Percentiles rank a stretch among this genome's conserved stretches.
These are phyloP conservation scores for Erpornis zantholeuca DNA, from an alignment of 2,113 vertebrate species.

Conservation along the genomic window DNA sequence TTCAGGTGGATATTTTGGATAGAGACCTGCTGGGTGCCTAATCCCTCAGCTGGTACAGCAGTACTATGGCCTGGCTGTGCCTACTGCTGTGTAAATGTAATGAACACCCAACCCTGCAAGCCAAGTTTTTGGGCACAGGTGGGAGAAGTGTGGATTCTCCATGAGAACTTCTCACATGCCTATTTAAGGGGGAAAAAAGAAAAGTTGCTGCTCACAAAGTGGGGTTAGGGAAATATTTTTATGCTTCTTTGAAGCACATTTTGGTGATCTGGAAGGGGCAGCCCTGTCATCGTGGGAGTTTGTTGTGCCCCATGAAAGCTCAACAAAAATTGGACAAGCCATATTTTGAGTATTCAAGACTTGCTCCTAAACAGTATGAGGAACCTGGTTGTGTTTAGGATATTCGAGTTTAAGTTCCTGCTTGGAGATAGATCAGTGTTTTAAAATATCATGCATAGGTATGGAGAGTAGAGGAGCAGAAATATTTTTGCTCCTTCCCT, in stretches of 20 bases:
- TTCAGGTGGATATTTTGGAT: neutral
- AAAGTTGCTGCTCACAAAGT: neutral
- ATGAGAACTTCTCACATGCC: neutral
- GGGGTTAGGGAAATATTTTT: neutral
- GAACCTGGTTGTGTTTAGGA: neutral
- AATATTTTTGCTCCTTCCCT: neutral
- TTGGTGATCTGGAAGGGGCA: neutral
- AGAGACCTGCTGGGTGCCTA: neutral
- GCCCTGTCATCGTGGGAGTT: neutral
- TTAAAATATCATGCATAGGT: accelerated
- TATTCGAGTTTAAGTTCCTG: neutral
- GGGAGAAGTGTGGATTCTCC: neutral
- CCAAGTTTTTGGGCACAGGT: neutral
- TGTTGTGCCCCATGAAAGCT: neutral
- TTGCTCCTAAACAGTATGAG: neutral
- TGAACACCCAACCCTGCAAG: neutral
- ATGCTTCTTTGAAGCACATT: neutral
- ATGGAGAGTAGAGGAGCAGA: neutral
- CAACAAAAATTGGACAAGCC: neutral
- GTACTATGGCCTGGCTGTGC: neutral
- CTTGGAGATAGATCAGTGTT: neutral
- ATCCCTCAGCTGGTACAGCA: neutral
- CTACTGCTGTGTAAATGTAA: neutral
- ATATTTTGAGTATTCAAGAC: neutral
- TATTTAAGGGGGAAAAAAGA: neutral